A percentile compares a stretch with the other conserved stretches of the same genome.
These are phyloP conservation scores for Hedychridium roseum DNA, from an alignment of 2,888 invertebrate genomes.

Conservation along the genomic window DNA sequence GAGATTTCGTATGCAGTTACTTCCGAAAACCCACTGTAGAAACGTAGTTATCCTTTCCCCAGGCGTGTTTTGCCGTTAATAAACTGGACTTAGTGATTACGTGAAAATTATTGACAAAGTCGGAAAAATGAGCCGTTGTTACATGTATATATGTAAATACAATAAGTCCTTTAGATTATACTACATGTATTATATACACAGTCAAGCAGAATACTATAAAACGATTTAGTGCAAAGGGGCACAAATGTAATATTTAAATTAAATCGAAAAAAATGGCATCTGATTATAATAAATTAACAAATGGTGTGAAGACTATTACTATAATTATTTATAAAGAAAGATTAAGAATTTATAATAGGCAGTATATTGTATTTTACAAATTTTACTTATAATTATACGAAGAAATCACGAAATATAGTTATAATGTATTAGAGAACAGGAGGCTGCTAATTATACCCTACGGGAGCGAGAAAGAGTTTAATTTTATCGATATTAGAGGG, in stretches of 20 bases:
- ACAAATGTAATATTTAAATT: conserved; percentile 63
- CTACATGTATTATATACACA: conserved; percentile 58
- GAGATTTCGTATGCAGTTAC: conserved; percentile 29
- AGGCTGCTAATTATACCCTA: conserved; percentile 36
- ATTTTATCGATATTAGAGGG: conserved; percentile 4
- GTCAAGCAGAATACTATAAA: conserved; percentile 49
- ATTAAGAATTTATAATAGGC: conserved; percentile 60
- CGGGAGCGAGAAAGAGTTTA: conserved; percentile 19
- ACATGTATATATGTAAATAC: conserved; percentile 63
- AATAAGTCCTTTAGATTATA: conserved; percentile 60
- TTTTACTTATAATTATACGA: conserved; percentile 56
- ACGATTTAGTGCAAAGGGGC: conserved; percentile 59
- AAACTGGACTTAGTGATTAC: conserved; percentile 31
- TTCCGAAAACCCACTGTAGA: conserved; percentile 24
- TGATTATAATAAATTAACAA: conserved; percentile 57
- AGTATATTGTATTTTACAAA: conserved; percentile 63
- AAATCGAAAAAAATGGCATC: conserved; percentile 48
- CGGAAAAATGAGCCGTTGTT: conserved; percentile 44
- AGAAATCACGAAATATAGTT: conserved; percentile 44
- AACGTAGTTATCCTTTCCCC: conserved; percentile 26
- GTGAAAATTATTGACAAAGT: conserved; percentile 45
- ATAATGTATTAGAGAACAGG: conserved; percentile 47
- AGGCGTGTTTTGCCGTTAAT: conserved; percentile 26
- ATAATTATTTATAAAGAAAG: conserved; percentile 62
- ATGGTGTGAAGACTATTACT: conserved; percentile 63